phyloP scores from a whole-genome alignment of 2,113 vertebrate genomes.

The Semnopithecus entellus region DNA sequence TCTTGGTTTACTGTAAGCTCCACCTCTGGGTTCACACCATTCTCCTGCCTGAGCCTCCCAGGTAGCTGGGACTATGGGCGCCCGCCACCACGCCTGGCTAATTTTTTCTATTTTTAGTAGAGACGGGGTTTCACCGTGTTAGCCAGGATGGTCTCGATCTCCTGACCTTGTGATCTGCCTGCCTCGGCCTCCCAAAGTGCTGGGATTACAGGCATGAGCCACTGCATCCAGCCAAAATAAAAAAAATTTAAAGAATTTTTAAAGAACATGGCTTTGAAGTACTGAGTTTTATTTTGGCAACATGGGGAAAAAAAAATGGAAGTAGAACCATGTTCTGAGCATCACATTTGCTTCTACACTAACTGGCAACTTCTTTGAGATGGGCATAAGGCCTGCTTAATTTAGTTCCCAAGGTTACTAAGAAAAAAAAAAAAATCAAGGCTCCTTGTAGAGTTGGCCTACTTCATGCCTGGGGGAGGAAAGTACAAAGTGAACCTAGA shows the following conservation, averaged over 20 bases:
- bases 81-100: too few relatives aligned
- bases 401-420: not conserved
- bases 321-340: not conserved
- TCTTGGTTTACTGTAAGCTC: too few relatives aligned
- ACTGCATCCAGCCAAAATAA: too few relatives aligned
- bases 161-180: too few relatives aligned
- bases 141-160: too few relatives aligned
- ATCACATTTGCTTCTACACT: not conserved
- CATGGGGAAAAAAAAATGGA: not conserved
- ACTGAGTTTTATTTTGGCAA: not conserved
- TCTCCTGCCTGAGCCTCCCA: too few relatives aligned
- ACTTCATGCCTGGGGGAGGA: not conserved
- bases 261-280: not conserved
- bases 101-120: too few relatives aligned
- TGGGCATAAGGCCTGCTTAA: not conserved
- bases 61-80: too few relatives aligned
- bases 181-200: too few relatives aligned
- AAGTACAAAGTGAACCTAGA: not conserved
- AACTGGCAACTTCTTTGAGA: not conserved
- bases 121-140: too few relatives aligned
- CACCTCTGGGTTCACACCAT: too few relatives aligned
- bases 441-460: not conserved
- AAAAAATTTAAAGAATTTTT: not conserved
- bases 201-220: too few relatives aligned
- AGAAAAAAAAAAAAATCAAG: not conserved